Base-by-base conservation (phyloP, 2,888 invertebrate genomes). In the Agrypnus murinus region DNA sequence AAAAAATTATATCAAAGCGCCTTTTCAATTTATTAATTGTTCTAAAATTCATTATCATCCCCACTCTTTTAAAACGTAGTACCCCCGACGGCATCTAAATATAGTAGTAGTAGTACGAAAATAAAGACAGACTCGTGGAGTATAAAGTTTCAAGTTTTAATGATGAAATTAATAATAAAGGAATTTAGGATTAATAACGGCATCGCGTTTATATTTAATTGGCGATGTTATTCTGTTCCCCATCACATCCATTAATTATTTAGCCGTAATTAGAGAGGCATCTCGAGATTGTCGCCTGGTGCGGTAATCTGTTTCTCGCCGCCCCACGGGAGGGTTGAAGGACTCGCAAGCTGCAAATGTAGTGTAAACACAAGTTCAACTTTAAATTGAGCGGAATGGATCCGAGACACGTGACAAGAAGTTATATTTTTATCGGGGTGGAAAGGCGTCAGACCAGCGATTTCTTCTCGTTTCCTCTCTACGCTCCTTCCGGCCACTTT, bases 371-470 rank as follows among this genome's bases (percentile, higher is more conserved):
- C 79, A 79, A 78, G 82, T 83, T 80, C 79, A 82, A 83, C 81
- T 84, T 83, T 81, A 83, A 84, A 84, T 83, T 84, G 83, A 83
- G 83, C 81, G 82, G 82, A 84, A 83, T 83, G 79, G 81, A 84
- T 83, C 82, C 79, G 78, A 78, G 80, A 81, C 83, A 83, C 83
- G 83, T 82, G 83, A 83, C 83, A 81, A 83, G 83, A 82, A 83
- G 82, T 84, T 84, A 83, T 83, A 84, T 84, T 84, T 83, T 83
- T 81, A 81, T 81, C 81, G 79, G 72, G 78, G 79, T 78, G 75
- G 75, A 77, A 78, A 75, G 36, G 67, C 67, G 72, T 60, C 64
- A 65, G 78, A 71, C 79, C 78, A 77, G 64, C 62, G 60, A 69
- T 57, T 74, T 76, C 59, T 65, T 77, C 66, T 63, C 53, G 48